phyloP scores from a whole-genome alignment of 2,888 invertebrate species.

The Macrophya annulata region DNA sequence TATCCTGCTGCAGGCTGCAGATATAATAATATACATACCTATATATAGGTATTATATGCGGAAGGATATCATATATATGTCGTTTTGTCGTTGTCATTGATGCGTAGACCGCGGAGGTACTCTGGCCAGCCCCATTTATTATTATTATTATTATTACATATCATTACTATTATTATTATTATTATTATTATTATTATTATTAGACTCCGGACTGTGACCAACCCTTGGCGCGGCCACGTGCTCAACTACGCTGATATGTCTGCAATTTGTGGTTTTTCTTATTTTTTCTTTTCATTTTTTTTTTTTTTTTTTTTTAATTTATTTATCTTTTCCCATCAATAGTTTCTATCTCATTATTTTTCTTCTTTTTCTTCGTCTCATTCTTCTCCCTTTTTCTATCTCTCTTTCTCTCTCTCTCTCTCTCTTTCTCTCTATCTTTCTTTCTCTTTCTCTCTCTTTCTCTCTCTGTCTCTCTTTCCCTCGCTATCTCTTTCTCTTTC shows the following conservation, averaged over 20 bases:
- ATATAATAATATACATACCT: too few species aligned
- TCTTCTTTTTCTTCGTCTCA: constrained; percentile 10
- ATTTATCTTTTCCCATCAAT: constrained; percentile 2
- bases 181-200: constrained; percentile 23
- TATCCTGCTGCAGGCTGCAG: too few species aligned
- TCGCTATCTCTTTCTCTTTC: neutral
- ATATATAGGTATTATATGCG: too few species aligned
- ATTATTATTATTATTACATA: neutral
- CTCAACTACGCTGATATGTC: constrained; percentile 47
- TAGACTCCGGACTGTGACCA: constrained; percentile 22
- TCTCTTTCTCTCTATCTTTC: constrained; percentile 33
- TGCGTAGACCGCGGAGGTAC: neutral
- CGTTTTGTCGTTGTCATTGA: neutral
- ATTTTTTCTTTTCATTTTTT: too few species aligned
- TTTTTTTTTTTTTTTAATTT: constrained; percentile 38
- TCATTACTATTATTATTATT: neutral
- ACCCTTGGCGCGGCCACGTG: constrained; percentile 31
- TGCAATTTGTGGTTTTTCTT: constrained; percentile 51
- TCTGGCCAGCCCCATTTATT: neutral
- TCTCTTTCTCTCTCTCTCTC: constrained; percentile 50
- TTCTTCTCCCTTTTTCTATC: constrained; percentile 50
- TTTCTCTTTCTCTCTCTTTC: neutral
- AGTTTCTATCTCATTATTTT: neutral
- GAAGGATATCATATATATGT: neutral
- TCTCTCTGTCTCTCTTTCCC: neutral